Percentiles rank a stretch among this genome's conserved stretches.
These are phyloP conservation scores for Formica selysi DNA, from an alignment of 1,140 invertebrate genomes.

Conservation along the genomic window DNA sequence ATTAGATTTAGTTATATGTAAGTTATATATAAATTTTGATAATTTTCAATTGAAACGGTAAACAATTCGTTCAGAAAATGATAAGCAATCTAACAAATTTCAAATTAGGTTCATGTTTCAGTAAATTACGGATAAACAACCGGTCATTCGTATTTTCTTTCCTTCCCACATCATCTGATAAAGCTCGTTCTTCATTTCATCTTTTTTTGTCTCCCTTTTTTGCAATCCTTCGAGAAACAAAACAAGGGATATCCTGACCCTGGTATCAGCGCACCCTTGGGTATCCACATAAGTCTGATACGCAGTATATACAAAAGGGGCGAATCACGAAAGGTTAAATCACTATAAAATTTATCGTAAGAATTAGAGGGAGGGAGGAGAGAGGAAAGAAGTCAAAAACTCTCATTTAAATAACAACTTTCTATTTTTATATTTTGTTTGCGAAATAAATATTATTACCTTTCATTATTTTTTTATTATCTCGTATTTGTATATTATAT, in stretches of 20 bases:
- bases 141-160: not conserved
- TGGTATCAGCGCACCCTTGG: slow-evolving; percentile 30
- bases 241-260: slow-evolving; percentile 59
- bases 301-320: not conserved
- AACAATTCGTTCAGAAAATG: not conserved
- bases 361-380: not conserved
- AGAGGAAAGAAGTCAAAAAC: not conserved
- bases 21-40: not conserved
- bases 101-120: slow-evolving; percentile 19
- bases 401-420: not conserved
- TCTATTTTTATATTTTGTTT: not conserved
- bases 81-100: slow-evolving; percentile 1
- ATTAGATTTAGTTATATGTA: not conserved
- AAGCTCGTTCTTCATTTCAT: slow-evolving; percentile 8
- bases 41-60: slow-evolving; percentile 24
- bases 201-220: slow-evolving; percentile 49
- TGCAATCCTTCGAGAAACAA: slow-evolving; percentile 43
- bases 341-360: slow-evolving; percentile 35
- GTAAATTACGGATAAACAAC: slow-evolving; percentile 26
- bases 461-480: not conserved
- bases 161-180: slow-evolving; percentile 24
- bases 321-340: slow-evolving; percentile 3
- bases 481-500: not conserved
- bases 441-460: not conserved
- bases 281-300: not conserved